Base-by-base conservation (phyloP, 1,140 invertebrate genomes). In the Saccostrea glomerata region DNA sequence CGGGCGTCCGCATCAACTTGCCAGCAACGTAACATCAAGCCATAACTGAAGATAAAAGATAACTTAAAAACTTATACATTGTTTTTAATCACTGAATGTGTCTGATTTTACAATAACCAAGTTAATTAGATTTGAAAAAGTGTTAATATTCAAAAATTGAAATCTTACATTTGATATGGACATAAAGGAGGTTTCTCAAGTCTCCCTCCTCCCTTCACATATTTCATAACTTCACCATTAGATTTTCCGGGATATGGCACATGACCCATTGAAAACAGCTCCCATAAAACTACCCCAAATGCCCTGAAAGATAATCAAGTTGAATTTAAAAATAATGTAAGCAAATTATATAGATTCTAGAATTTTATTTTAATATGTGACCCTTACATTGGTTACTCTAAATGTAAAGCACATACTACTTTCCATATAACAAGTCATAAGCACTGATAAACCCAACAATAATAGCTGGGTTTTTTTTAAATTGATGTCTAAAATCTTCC, bases 231-330 rank as follows among this genome's bases (percentile, higher is more conserved):
- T 94, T 99, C 98, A 63, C 98, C 96, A 95, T 99, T 99, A 6
- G 97, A 96, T 94, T 98, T 97, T 0, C 98, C 98, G 0, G 98
- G 98, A 95, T 99, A 99, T 25, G 98, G 98, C 97, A 99, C 98
- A 92, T 98, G 98, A 1, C 98, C 98, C 92, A 99, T 96, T 0
- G 98, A 98, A 96, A 95, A 94, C 20, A 98, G 97, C 95, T 99
- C 98, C 98, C 98, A 99, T 6, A 99, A 95, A 12, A 99, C 95
- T 11, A 99, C 98, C 0, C 98, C 98, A 95, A 98, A 99, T 1
- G 98, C 98, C 97, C 97, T 84, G 11, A n/a, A 84, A 84, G 30
- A 30, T 54, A 0, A 55, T 23, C 23, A 30, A 82, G 1, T 0
- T 82, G 0, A n/a, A 77, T 77, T 77, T 25, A 36, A 36, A 47